A percentile compares a stretch with the other conserved stretches of the same genome.
These are phyloP conservation scores for Neolamprologus kungweensis DNA, from an alignment of 2,113 vertebrate species.

Conservation along the genomic window DNA sequence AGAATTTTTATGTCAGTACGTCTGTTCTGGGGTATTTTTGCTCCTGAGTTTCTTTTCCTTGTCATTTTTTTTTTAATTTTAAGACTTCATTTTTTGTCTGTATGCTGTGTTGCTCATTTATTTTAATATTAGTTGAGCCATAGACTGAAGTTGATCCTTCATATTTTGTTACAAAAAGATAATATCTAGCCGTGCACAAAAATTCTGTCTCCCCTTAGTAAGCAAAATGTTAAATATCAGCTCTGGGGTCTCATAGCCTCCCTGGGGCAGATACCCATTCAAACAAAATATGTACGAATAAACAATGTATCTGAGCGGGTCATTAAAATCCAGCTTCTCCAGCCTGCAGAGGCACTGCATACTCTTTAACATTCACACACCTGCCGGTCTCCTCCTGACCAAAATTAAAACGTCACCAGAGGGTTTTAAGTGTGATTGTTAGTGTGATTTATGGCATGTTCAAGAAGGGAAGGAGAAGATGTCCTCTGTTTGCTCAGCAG, in stretches of 20 bases:
- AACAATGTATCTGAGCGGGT: not conserved
- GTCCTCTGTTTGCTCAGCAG: not conserved
- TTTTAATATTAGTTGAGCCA: not conserved
- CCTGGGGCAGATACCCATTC: not conserved
- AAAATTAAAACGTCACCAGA: not conserved
- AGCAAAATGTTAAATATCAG: not conserved
- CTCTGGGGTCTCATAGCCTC: not conserved
- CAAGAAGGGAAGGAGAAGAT: not conserved
- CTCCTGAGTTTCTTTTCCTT: not conserved
- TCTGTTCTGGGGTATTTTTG: not conserved
- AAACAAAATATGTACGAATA: not conserved
- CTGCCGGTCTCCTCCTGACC: not conserved
- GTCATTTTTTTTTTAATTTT: not conserved
- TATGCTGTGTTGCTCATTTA: not conserved
- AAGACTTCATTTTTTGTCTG: not conserved
- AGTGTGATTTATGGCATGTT: not conserved
- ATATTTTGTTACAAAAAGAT: not conserved
- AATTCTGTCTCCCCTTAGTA: not conserved
- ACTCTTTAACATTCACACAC: not conserved
- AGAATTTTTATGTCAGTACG: not conserved
- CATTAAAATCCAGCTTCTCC: not conserved
- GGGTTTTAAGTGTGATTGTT: not conserved
- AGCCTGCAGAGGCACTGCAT: not conserved
- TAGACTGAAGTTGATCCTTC: not conserved
- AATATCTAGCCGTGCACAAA: not conserved